Evolutionary conservation across 1,140 invertebrate species (phyloP), one percentile per base, ranked within the genome.

Genomic region (Philotrypesis tridentata): DNA sequence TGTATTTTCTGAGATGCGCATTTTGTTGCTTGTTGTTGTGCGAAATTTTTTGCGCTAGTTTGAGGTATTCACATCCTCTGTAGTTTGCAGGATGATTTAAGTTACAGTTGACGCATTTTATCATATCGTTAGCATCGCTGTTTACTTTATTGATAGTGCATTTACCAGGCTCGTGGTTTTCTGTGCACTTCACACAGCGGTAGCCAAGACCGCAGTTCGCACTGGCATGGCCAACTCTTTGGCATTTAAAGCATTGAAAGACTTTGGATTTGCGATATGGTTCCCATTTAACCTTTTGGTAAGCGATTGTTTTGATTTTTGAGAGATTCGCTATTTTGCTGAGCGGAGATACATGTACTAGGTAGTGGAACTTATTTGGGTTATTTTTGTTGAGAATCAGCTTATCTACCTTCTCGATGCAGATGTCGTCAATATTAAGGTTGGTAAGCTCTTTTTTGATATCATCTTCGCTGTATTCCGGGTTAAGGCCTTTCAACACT

Each of bases 71-170:
- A 23, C 85, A 88, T 3, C 85, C 85, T 63, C 77, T 80, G 37
- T 86, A 88, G 1, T 70, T 82, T 0, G 85, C 87, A 8, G 86
- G 84, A 37, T 88, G 85, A 14, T 43, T 11, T 0, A 11, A 11
- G 4, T 43, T 43, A 14, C 40, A 43, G 12, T 82, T 1, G 80
- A 76, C 40, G 29, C 84, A 85, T 17, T 27, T 63, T 2, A 76
- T 11, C 4, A 1, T 43, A 14, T 11, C 4, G 12, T 17, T 43
- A 14, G 1, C 4, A 14, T 14, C 17, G 40, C 0, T 14, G 17
- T 43, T 43, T 14, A 2, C 40, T 14, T 0, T 14, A 11, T 43
- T 43, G 12, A 14, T 43, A 6, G 3, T 8, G 48, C 85, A 84
- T 67, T 84, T 14, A 6, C 68, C 77, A 6, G 73, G 81, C 7